Conservation (phyloP, 2,888 invertebrate genomes). For the Himalopsyche tibetana region DNA sequence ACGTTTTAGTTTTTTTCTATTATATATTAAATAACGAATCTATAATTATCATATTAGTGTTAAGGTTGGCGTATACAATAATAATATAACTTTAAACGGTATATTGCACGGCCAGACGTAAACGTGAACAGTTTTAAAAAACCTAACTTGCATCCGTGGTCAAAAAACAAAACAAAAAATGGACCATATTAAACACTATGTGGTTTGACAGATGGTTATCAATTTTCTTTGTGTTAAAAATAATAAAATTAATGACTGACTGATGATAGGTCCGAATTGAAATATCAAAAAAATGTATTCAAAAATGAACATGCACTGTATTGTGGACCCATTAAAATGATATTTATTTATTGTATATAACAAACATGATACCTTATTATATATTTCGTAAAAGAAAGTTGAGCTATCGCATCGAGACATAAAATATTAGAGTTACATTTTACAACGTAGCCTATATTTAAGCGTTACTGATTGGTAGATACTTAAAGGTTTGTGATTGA, state of each 20-base stretch:
- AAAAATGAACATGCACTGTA: constrained; percentile 29
- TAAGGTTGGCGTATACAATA: too few species aligned
- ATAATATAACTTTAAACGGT: constrained; percentile 1
- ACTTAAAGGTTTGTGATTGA: too few species aligned
- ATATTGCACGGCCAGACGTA: background rate
- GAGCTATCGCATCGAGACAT: background rate
- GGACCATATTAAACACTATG: constrained; percentile 55
- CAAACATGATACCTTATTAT: background rate
- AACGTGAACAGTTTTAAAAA: background rate
- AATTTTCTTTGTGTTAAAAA: constrained; percentile 56
- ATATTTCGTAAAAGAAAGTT: background rate
- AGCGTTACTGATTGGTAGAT: too few species aligned
- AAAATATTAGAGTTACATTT: too few species aligned
- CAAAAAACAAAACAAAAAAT: constrained; percentile 54
- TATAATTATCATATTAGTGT: too few species aligned
- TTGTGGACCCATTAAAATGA: constrained; percentile 24
- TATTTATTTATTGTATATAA: background rate
- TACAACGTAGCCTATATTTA: too few species aligned
- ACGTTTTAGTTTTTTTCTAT: too few species aligned
- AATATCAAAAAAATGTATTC: constrained; percentile 58
- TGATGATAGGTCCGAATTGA: constrained; percentile 63
- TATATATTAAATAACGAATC: too few species aligned
- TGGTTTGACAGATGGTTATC: constrained; percentile 65
- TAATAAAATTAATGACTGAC: constrained; percentile 64
- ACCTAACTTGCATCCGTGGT: background rate